phyloP scores from a whole-genome alignment of 1,140 invertebrate species.

The Apis dorsata region DNA sequence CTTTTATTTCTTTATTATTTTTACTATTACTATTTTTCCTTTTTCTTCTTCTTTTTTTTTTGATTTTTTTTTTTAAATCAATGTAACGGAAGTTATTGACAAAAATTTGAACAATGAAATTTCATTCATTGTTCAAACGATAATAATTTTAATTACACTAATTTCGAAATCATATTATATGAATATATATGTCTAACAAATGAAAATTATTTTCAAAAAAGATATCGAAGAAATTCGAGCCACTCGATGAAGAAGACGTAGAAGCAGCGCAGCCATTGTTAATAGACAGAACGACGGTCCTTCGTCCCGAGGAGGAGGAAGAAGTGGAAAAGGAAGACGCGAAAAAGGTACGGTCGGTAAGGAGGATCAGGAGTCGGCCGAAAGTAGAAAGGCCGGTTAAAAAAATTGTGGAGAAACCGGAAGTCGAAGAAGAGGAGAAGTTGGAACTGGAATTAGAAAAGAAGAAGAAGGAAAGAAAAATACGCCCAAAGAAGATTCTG shows the following conservation, averaged over 20 bases:
- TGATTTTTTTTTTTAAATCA: too few species aligned
- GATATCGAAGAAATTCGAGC: neutral
- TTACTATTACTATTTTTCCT: too few species aligned
- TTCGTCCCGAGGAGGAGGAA: neutral
- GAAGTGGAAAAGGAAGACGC: slow-evolving; percentile 12
- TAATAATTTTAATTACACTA: too few species aligned
- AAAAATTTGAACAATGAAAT: too few species aligned
- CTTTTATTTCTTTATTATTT: too few species aligned
- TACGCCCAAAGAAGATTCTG: slow-evolving; percentile 22
- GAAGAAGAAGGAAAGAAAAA: neutral
- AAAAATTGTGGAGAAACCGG: slow-evolving; percentile 1
- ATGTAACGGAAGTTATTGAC: too few species aligned
- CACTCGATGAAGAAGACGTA: neutral
- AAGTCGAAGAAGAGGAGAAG: neutral
- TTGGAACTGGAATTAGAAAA: slow-evolving; percentile 10
- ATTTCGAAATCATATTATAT: neutral
- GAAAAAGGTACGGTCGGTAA: slow-evolving; percentile 26
- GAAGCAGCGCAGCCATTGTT: slow-evolving; percentile 9
- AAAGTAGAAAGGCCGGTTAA: neutral
- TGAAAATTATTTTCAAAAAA: neutral
- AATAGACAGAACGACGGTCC: neutral
- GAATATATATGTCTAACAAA: neutral
- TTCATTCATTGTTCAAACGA: too few species aligned
- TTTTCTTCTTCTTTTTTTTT: too few species aligned
- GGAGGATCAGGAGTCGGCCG: neutral